Base-by-base conservation (phyloP, 2,888 invertebrate species). In the Galerucella calmariensis region DNA sequence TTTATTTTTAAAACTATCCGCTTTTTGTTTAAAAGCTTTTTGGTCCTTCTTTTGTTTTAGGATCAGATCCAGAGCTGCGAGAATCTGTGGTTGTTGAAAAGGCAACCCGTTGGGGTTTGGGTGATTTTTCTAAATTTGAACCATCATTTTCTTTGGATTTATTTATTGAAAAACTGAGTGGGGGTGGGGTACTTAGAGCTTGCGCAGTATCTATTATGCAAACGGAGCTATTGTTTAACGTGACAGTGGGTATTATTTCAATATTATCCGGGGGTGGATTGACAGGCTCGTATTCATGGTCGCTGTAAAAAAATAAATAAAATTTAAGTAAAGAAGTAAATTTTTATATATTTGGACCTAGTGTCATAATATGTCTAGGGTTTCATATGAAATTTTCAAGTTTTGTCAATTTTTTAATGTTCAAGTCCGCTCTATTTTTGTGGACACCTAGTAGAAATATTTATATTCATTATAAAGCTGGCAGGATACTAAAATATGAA, bases 271-370 rank as follows among this genome's bases (percentile, higher is more conserved):
- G 89, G 79, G 93, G 93, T 83, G 93, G 92, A 86, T 93, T 94
- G 87, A 96, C 93, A 82, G 95, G 94, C 90, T 96, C 96, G 90
- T 96, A 96, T 89, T 96, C 95, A 92, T 96, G 96, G 91, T 96
- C 96, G 91, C 96, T 96, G 90, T 82, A 92, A 92, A 68, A 71
- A 77, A 74, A 75, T 74, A 24, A 58, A 58, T 16, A 16, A 20
- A 11, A 27, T 27, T 1, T 1, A 14, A 58, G 9, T 58, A 1
- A 20, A 11, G 9, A 20, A 11, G 9, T 1, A 20, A 20, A 58
- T 9, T 20, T 9, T 58, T 2, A 14, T 35, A 27, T 62, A 12
- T 62, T 61, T 20, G 1, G 20, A 20, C 20, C 20, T 20, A 20
- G 27, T 3, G 27, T 4, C 27, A 27, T 3, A 27, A 27, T 41